Percentiles rank a stretch among this genome's conserved stretches.
Evolutionary conservation across 2,888 invertebrate species (phyloP).

Genomic region (Abrostola triplasia): DNA sequence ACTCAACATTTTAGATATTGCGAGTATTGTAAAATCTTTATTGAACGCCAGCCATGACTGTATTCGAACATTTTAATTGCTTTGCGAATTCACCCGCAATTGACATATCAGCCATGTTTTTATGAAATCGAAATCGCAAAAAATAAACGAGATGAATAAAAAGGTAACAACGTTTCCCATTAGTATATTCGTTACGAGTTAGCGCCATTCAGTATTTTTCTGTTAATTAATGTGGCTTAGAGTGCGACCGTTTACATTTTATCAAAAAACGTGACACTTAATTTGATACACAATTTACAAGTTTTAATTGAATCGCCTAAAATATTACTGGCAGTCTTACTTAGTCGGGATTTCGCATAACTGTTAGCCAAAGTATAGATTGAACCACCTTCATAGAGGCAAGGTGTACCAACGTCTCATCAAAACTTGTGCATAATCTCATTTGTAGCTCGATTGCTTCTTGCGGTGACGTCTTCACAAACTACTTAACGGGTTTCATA

Average conservation of each 20-base stretch:
- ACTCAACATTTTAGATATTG: not conserved
- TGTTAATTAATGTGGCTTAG: not conserved
- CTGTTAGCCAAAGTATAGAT: conserved; percentile 11
- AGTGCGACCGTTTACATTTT: not conserved
- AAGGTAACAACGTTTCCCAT: not conserved
- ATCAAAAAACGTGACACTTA: not conserved
- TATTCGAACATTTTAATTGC: conserved; percentile 35
- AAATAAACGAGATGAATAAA: conserved; percentile 20
- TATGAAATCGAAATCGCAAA: conserved; percentile 16
- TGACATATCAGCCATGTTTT: conserved; percentile 14
- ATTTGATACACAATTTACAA: no score
- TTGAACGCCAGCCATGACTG: not conserved
- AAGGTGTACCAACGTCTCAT: conserved; percentile 30
- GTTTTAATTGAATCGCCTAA: not conserved
- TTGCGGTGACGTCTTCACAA: conserved; percentile 20
- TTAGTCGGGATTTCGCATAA: conserved; percentile 13
- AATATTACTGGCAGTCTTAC: conserved; percentile 2
- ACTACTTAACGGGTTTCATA: conserved; percentile 18
- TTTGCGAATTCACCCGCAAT: conserved; percentile 15
- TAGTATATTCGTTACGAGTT: not conserved
- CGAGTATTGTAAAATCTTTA: not conserved
- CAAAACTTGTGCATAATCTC: conserved; percentile 47
- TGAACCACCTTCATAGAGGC: conserved; percentile 7
- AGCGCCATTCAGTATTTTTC: not conserved
- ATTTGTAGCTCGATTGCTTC: conserved; percentile 41